Conservation (phyloP, 1,140 invertebrate species). For the Papilio aristodemus region DNA sequence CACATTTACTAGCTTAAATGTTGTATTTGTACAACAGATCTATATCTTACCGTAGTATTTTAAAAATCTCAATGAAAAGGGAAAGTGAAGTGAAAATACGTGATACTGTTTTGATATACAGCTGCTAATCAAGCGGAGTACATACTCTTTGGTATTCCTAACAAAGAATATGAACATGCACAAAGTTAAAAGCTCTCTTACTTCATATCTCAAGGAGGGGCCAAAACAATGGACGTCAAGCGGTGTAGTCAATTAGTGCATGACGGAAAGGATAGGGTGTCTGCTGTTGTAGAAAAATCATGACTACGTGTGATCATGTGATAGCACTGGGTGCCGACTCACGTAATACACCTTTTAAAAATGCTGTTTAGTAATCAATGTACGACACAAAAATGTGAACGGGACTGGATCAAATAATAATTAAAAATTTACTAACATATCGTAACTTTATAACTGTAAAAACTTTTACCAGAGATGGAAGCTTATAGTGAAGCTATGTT, state of each 20-base stretch:
- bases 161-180: neutral
- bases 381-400: neutral
- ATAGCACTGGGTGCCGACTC: neutral
- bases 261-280: neutral
- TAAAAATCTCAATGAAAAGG: neutral
- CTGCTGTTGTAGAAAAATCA: neutral
- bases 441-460: no score
- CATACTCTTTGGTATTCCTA: neutral
- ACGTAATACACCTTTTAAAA: neutral
- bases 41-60: neutral
- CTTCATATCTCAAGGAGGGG: conserved; percentile 4
- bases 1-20: no score
- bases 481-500: no score
- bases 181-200: conserved; percentile 8
- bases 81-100: neutral
- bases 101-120: neutral
- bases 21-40: no score
- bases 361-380: neutral
- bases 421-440: no score
- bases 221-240: conserved; percentile 22
- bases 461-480: no score
- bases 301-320: neutral
- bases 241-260: conserved; percentile 25
- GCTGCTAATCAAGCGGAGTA: conserved; percentile 4
- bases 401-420: no score